Base-by-base conservation (phyloP, 2,888 invertebrate species). In the Watsonalla binaria region DNA sequence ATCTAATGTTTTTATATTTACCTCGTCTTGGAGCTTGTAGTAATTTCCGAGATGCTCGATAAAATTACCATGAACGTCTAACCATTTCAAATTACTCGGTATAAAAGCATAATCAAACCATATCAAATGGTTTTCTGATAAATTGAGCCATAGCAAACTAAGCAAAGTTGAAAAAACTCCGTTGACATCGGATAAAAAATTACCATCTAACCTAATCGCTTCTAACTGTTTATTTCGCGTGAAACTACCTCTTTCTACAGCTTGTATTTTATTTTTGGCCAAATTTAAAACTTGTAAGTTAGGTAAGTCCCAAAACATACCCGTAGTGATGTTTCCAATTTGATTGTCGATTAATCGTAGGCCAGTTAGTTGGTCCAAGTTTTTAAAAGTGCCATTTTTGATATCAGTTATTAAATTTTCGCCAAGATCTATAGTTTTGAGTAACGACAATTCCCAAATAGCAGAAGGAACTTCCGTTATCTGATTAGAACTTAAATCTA, bases 91-190 rank as follows among this genome's bases (percentile, higher is more conserved):
- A 80, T 96, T 96, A 60, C 94, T 94, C 0, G 97, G 97, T 66
- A 97, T 94, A 75, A 97, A 96, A 33, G 97, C 97, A 73, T 96
- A 97, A 83, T 97, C 97, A 84, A 98, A 97, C 96, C 96, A 96
- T 49, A 96, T 95, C 72, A 98, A 92, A 84, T 96, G 96, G 87
- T 97, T 97, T 83, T 96, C 96, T 7, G 97, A 97, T 48, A 97
- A 92, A 89, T 97, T 97, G 52, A 98, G 89, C 95, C 97, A 95
- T 68, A 96, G 86, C 54, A 98, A 91, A 65, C 95, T 95, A 35
- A 95, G 92, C 55, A 98, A 90, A 37, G 96, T 94, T 11, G 96
- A 94, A 81, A 97, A 96, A 57, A 97, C 95, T 24, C 97, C 97
- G 82, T 97, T 97, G 63, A 98, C 95, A 81, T 97, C 96, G 13